These are phyloP conservation scores for Drosophila anomalata DNA, from an alignment of 2,888 invertebrate species.

Conservation along the genomic window DNA sequence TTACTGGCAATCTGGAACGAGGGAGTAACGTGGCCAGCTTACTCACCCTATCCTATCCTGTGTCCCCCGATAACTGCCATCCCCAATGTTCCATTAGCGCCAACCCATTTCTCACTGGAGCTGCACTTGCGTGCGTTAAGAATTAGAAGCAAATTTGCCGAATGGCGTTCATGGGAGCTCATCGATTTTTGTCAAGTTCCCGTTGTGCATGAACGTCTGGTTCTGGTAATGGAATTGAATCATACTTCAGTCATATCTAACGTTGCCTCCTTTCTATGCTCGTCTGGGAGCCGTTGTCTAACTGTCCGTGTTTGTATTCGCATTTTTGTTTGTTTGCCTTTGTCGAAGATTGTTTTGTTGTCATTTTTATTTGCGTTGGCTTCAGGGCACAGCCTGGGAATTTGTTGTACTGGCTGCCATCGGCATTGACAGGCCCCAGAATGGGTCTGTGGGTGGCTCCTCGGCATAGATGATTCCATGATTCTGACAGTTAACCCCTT, in stretches of 20 bases:
- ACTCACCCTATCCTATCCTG: constrained; percentile 1
- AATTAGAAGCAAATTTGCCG: constrained; percentile 50
- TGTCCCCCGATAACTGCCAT: constrained; percentile 10
- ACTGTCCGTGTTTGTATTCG: constrained; percentile 31
- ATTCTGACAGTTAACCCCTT: constrained; percentile 37
- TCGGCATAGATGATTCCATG: constrained; percentile 10
- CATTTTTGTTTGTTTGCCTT: constrained; percentile 49
- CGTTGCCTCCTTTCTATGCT: constrained; percentile 21
- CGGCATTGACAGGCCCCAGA: constrained; percentile 29
- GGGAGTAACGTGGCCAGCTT: constrained; percentile 18
- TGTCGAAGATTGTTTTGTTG: constrained; percentile 58
- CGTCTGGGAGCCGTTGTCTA: constrained; percentile 36
- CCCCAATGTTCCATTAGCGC: constrained; percentile 31
- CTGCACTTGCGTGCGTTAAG: constrained; percentile 65
- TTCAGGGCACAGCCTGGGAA: constrained; percentile 14
- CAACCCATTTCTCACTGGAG: constrained; percentile 22
- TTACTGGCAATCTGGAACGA: constrained; percentile 38
- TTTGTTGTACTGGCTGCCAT: constrained; percentile 25
- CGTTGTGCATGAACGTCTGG: constrained; percentile 30
- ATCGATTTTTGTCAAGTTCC: constrained; percentile 57
- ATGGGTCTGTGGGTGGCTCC: constrained; percentile 4
- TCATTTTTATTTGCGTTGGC: constrained; percentile 29
- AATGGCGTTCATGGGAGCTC: constrained; percentile 15
- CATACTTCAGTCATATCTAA: constrained; percentile 29
- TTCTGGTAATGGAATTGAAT: constrained; percentile 41